A percentile compares a stretch with the other conserved stretches of the same genome.
Conservation (phyloP, 2,888 invertebrate genomes). For the Axea sp. region DNA sequence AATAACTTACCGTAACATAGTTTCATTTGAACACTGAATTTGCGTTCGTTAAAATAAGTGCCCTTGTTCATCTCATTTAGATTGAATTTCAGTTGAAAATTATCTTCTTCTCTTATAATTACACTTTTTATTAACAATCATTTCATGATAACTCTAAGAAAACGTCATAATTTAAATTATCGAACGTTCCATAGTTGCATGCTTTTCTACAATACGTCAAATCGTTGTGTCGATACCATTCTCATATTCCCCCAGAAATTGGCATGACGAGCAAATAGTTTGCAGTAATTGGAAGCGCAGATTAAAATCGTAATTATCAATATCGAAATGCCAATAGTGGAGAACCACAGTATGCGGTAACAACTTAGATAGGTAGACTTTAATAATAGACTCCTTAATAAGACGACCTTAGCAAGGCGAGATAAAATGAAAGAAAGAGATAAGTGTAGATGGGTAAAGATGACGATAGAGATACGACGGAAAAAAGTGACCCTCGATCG, state of each 20-base stretch:
- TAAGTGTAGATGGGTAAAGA: conserved; percentile 7
- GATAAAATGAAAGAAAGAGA: conserved; percentile 51
- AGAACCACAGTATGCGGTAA: conserved; percentile 67
- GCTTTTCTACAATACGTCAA: too few relatives aligned
- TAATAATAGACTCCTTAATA: conserved; percentile 77
- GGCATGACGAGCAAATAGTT: conserved; percentile 65
- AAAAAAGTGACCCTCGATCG: conserved; percentile 62
- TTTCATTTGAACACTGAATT: too few relatives aligned
- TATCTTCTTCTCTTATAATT: too few relatives aligned
- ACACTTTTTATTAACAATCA: too few relatives aligned
- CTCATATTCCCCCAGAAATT: not conserved
- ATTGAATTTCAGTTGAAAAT: too few relatives aligned
- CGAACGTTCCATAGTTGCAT: too few relatives aligned
- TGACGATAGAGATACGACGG: not conserved
- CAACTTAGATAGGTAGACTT: conserved; percentile 72
- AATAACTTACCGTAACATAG: too few relatives aligned
- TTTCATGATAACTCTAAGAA: too few relatives aligned
- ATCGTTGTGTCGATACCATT: too few relatives aligned
- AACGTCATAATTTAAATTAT: too few relatives aligned
- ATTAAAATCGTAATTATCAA: conserved; percentile 75
- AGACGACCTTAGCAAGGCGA: conserved; percentile 68
- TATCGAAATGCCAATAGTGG: conserved; percentile 70
- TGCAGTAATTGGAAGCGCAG: conserved; percentile 71
- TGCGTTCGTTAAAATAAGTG: too few relatives aligned
- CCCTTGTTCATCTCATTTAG: too few relatives aligned